phyloP scores from a whole-genome alignment of 2,113 vertebrate genomes.

The Centropus unirufus region DNA sequence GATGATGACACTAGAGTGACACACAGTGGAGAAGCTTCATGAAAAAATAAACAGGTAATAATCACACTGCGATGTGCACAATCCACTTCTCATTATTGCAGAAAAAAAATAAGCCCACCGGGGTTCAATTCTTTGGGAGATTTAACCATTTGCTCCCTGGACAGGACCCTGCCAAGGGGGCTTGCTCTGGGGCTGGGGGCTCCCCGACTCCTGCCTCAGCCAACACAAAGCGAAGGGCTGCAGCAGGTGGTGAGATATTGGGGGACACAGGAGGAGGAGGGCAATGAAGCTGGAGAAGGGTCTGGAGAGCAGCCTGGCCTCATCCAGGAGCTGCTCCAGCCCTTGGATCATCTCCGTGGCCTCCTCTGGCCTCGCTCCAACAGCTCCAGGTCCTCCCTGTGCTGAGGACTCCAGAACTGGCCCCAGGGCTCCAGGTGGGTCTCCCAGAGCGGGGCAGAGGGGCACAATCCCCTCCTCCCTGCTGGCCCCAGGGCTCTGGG shows the following conservation, averaged over 20 bases:
- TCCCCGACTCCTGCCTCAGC: not conserved
- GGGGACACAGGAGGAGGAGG: too few relatives aligned
- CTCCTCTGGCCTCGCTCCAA: too few relatives aligned
- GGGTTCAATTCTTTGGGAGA: not conserved
- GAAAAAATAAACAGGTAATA: conserved; percentile 69
- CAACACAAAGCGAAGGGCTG: not conserved
- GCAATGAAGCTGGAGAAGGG: too few relatives aligned
- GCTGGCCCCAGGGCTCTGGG: too few relatives aligned
- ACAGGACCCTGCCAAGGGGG: not conserved
- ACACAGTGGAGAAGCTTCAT: conserved; percentile 67
- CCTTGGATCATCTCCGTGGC: too few relatives aligned
- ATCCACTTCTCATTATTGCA: not conserved
- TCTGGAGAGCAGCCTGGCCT: too few relatives aligned
- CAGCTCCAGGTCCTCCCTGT: too few relatives aligned
- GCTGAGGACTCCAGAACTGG: too few relatives aligned
- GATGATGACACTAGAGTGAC: conserved; percentile 66
- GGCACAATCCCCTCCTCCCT: too few relatives aligned
- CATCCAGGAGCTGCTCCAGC: too few relatives aligned
- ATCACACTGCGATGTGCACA: conserved; percentile 4
- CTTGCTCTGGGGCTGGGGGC: not conserved
- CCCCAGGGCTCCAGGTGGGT: too few relatives aligned
- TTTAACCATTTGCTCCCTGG: conserved; percentile 31
- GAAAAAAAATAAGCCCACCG: not conserved
- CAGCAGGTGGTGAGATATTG: not conserved
- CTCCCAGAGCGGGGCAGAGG: too few relatives aligned